Evolutionary conservation across 2,888 invertebrate genomes (phyloP).

Genomic region (Machimus atricapillus): DNA sequence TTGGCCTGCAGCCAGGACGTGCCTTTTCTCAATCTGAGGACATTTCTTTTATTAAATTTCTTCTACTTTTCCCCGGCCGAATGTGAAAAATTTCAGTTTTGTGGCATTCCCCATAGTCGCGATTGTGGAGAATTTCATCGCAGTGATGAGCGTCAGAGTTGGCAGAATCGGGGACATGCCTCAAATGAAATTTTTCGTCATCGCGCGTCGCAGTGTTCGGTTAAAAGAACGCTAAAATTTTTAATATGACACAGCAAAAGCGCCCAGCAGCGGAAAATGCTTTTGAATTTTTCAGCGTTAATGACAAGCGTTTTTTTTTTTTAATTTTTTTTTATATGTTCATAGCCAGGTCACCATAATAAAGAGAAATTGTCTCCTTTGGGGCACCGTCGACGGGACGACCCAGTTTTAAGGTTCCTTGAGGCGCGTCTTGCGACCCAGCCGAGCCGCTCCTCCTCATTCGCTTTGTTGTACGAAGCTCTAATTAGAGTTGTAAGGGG

Average conservation of each 20-base stretch:
- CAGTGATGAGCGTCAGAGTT: background rate
- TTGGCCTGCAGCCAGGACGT: background rate
- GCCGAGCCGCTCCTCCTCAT: background rate
- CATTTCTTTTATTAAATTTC: background rate
- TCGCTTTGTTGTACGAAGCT: background rate
- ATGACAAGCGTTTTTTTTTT: background rate
- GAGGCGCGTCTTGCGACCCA: background rate
- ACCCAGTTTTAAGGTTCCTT: background rate
- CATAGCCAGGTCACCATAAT: background rate
- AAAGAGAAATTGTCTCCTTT: background rate
- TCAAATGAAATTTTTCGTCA: background rate
- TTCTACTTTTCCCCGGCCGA: background rate
- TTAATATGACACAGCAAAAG: background rate
- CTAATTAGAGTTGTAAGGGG: slow-evolving; percentile 11
- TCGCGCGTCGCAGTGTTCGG: background rate
- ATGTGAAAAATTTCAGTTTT: background rate
- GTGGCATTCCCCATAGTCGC: background rate
- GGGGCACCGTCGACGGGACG: background rate
- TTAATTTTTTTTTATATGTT: background rate
- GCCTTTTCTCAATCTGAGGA: background rate
- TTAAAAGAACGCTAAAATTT: background rate
- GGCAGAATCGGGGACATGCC: background rate
- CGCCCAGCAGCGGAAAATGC: background rate
- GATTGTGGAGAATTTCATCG: background rate
- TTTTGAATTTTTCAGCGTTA: background rate